Evolutionary conservation across 2,797 vertebrate genomes (phyloP).

Genomic region (Podarcis lilfordi): DNA sequence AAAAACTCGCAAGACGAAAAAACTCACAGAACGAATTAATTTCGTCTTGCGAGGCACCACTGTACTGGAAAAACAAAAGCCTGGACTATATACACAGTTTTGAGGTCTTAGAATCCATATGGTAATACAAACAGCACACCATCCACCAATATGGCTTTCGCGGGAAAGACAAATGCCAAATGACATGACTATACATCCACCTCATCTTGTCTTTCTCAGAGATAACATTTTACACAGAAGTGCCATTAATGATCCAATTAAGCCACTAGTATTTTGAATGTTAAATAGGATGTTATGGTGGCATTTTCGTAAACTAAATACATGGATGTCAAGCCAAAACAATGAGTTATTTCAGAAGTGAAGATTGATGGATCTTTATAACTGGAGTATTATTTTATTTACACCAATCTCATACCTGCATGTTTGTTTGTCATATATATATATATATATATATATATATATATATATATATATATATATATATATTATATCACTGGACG

Average conservation of each 20-base stretch:
- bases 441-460: too few species aligned
- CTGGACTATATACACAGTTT: neutral
- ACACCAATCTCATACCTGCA: slow-evolving; percentile 30
- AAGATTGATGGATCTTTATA: slow-evolving; percentile 35
- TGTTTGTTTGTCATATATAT: neutral
- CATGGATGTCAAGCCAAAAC: slow-evolving; percentile 29
- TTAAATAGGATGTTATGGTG: slow-evolving; percentile 27
- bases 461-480: too few species aligned
- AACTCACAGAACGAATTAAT: too few species aligned
- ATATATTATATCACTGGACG: neutral
- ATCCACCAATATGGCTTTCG: slow-evolving; percentile 23
- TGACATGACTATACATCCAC: neutral
- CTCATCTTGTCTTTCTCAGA: slow-evolving; percentile 54
- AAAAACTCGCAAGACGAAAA: too few species aligned
- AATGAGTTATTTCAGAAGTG: slow-evolving; percentile 30
- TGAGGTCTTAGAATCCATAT: neutral
- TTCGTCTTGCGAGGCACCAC: too few species aligned
- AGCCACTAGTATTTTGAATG: slow-evolving; percentile 16
- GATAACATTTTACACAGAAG: slow-evolving; percentile 41
- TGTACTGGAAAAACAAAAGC: neutral
- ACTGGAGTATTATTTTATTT: slow-evolving; percentile 24
- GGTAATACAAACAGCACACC: neutral
- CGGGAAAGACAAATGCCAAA: slow-evolving; percentile 35
- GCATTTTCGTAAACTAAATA: slow-evolving; percentile 28
- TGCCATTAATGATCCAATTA: slow-evolving; percentile 28